phyloP scores from a whole-genome alignment of 2,113 vertebrate species.

The Macrotus californicus region DNA sequence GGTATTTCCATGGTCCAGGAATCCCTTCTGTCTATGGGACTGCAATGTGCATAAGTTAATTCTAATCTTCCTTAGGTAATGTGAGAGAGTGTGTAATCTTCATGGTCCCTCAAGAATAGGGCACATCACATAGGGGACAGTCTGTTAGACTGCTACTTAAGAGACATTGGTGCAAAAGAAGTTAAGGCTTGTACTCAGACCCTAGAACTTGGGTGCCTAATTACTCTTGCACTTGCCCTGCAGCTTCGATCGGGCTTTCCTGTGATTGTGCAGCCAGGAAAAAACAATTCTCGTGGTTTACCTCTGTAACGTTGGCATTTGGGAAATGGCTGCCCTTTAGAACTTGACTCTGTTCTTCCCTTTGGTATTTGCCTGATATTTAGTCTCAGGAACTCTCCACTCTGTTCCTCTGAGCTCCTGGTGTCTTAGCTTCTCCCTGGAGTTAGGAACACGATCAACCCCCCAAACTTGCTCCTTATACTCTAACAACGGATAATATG shows the following conservation, averaged over 20 bases:
- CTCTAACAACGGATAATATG: background rate
- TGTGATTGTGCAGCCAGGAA: background rate
- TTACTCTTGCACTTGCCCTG: background rate
- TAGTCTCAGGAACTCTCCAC: background rate
- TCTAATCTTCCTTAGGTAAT: background rate
- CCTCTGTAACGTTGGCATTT: background rate
- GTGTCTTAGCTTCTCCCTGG: background rate
- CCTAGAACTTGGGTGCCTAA: background rate
- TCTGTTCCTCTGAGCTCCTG: background rate
- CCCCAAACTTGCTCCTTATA: background rate
- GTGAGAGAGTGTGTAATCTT: background rate
- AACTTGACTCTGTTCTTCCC: background rate
- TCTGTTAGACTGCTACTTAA: background rate
- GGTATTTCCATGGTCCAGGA: too few species aligned
- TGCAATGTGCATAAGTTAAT: background rate
- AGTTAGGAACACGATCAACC: background rate
- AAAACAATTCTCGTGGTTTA: background rate
- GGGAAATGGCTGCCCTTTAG: background rate
- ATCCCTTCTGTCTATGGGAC: background rate
- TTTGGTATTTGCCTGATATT: background rate
- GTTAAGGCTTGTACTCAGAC: background rate
- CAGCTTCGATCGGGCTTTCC: background rate
- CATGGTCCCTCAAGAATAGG: background rate
- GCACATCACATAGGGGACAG: too few species aligned
- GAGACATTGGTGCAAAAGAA: background rate